Conservation (phyloP, 2,888 invertebrate genomes). For the Liopterus haemorrhoidalis region DNA sequence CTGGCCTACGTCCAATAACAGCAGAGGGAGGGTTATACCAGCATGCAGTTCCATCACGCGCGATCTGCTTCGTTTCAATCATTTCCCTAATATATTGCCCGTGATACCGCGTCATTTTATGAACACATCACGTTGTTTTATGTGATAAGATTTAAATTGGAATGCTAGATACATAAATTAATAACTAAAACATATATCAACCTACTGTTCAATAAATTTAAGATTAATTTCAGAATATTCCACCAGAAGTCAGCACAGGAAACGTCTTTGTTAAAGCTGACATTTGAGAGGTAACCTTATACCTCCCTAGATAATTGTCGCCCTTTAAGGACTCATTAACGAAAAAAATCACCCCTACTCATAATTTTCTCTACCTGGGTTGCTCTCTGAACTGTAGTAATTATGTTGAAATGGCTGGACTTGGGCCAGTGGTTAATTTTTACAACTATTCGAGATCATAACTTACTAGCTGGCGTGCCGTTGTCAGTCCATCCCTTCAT, state of each 20-base stretch:
- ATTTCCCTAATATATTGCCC: slow-evolving; percentile 17
- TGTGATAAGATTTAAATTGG: slow-evolving; percentile 20
- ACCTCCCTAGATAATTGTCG: not conserved
- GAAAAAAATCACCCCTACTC: too few relatives aligned
- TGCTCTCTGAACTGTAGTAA: too few relatives aligned
- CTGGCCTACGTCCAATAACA: not conserved
- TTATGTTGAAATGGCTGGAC: too few relatives aligned
- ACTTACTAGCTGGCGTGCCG: too few relatives aligned
- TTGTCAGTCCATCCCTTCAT: too few relatives aligned
- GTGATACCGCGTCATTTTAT: slow-evolving; percentile 13
- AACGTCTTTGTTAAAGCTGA: too few relatives aligned
- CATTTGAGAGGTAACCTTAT: too few relatives aligned
- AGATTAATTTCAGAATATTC: too few relatives aligned
- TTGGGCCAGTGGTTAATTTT: too few relatives aligned
- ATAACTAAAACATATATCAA: not conserved
- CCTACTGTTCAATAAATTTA: not conserved
- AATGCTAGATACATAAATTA: not conserved
- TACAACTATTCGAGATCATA: too few relatives aligned
- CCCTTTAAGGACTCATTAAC: not conserved
- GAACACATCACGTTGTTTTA: slow-evolving; percentile 9
- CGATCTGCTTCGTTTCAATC: slow-evolving; percentile 14
- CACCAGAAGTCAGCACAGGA: too few relatives aligned
- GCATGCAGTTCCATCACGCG: not conserved
- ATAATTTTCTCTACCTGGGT: too few relatives aligned
- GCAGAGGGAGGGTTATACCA: not conserved